A percentile compares a stretch with the other conserved stretches of the same genome.
These are phyloP conservation scores for Catostomus latipinnis DNA, from an alignment of 2,797 vertebrate species.

Conservation along the genomic window DNA sequence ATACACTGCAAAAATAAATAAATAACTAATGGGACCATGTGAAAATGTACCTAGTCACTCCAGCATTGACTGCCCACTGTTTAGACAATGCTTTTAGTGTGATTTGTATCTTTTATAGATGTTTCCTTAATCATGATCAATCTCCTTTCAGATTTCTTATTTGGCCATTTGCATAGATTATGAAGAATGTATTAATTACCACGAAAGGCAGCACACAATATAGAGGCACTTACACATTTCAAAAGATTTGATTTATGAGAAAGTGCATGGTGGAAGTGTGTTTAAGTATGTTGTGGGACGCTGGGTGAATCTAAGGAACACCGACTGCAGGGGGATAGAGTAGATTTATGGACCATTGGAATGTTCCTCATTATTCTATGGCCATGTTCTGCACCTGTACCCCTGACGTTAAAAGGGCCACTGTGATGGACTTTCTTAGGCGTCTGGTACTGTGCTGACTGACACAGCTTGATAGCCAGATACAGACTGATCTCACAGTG, in stretches of 20 bases:
- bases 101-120: conserved; percentile 76
- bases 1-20: conserved; percentile 23
- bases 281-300: conserved; percentile 59
- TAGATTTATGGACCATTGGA: conserved; percentile 53
- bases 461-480: no score
- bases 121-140: conserved; percentile 69
- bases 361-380: no score
- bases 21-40: conserved; percentile 29
- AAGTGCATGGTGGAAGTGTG: conserved; percentile 36
- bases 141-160: conserved; percentile 73
- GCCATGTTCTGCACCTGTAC: no score
- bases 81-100: conserved; percentile 75
- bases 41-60: conserved; percentile 28
- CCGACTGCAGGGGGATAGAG: conserved; percentile 38
- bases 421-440: no score
- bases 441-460: no score
- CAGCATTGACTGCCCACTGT: conserved; percentile 59
- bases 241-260: conserved; percentile 74
- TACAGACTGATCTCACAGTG: no score
- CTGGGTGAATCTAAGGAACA: conserved; percentile 39
- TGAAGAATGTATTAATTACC: conserved; percentile 80
- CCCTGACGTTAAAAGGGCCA: no score
- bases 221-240: conserved; percentile 69
- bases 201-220: conserved; percentile 73
- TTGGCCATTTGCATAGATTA: conserved; percentile 71